Evolutionary conservation across 2,888 invertebrate species (phyloP).

Genomic region (Napeogenes inachia): DNA sequence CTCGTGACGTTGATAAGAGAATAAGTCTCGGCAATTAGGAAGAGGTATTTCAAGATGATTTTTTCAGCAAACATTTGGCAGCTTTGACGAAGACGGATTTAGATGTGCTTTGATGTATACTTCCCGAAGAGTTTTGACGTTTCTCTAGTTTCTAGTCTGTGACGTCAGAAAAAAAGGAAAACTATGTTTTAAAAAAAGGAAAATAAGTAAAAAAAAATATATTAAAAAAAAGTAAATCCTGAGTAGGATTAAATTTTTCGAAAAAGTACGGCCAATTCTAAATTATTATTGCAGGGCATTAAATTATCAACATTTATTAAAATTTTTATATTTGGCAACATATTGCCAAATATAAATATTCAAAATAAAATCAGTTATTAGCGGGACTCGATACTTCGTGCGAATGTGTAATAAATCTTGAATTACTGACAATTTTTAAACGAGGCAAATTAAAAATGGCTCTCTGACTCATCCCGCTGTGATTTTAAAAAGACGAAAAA

Average conservation of each 20-base stretch:
- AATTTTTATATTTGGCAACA: too few relatives aligned
- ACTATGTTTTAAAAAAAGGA: not conserved
- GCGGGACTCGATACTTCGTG: slow-evolving; percentile 11
- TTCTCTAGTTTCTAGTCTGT: slow-evolving; percentile 1
- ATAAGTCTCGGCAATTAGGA: slow-evolving; percentile 40
- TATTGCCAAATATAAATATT: too few relatives aligned
- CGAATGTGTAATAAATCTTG: slow-evolving; percentile 16
- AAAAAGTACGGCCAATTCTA: too few relatives aligned
- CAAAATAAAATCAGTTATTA: slow-evolving; percentile 1
- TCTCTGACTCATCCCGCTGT: slow-evolving; percentile 15
- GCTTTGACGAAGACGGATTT: slow-evolving; percentile 35
- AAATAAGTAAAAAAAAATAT: not conserved
- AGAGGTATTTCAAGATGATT: slow-evolving; percentile 49
- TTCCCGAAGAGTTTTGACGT: slow-evolving; percentile 25
- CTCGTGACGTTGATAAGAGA: slow-evolving; percentile 41
- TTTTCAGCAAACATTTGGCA: slow-evolving; percentile 58
- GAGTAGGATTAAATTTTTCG: too few relatives aligned
- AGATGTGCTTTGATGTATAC: slow-evolving; percentile 32
- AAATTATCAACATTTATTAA: too few relatives aligned
- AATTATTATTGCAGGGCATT: too few relatives aligned
- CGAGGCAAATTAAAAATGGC: not conserved
- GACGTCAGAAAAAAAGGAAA: not conserved
- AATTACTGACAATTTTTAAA: too few relatives aligned
- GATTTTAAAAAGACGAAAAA: not conserved
- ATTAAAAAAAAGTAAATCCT: not conserved